Percentiles rank a stretch among this genome's conserved stretches.
Conservation (phyloP, 2,888 invertebrate genomes). For the Drosophila affinis region DNA sequence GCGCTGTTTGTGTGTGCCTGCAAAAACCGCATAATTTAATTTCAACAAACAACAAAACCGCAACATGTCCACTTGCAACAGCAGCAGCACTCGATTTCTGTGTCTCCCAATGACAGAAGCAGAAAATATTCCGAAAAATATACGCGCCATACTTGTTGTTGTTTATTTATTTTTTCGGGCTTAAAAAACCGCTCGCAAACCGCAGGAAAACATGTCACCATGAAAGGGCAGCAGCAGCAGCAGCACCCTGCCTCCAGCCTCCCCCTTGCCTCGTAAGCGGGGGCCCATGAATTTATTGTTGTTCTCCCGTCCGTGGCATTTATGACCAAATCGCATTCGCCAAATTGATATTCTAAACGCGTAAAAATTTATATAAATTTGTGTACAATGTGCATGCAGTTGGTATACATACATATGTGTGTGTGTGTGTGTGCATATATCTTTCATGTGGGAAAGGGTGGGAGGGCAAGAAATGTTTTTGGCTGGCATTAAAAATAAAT, state of each 20-base stretch:
- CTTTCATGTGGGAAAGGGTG: not conserved
- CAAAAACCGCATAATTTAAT: constrained; percentile 72
- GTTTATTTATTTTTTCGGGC: not conserved
- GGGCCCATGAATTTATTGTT: constrained; percentile 58
- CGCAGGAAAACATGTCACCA: constrained; percentile 70
- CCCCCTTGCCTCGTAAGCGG: not conserved
- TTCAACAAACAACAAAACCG: constrained; percentile 66
- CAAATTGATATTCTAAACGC: constrained; percentile 76
- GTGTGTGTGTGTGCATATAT: not conserved
- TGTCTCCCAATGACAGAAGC: constrained; percentile 13
- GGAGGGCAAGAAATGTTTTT: constrained; percentile 38
- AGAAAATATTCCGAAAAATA: constrained; percentile 25
- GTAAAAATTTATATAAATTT: constrained; percentile 64
- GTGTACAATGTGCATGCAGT: constrained; percentile 1
- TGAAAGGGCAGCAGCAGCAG: constrained; percentile 27
- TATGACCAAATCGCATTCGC: constrained; percentile 71
- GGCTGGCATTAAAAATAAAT: constrained; percentile 68
- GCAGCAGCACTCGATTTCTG: constrained; percentile 20
- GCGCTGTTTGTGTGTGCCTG: constrained; percentile 10
- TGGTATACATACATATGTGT: constrained; percentile 5
- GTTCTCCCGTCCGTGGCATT: constrained; percentile 48
- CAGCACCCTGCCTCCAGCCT: not conserved
- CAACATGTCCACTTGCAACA: constrained; percentile 62
- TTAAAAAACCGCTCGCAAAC: constrained; percentile 53
- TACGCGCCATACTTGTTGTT: constrained; percentile 14